Percentiles rank a stretch among this genome's conserved stretches.
These are phyloP conservation scores for Saguinus midas DNA, from an alignment of 2,113 vertebrate species.

Conservation along the genomic window DNA sequence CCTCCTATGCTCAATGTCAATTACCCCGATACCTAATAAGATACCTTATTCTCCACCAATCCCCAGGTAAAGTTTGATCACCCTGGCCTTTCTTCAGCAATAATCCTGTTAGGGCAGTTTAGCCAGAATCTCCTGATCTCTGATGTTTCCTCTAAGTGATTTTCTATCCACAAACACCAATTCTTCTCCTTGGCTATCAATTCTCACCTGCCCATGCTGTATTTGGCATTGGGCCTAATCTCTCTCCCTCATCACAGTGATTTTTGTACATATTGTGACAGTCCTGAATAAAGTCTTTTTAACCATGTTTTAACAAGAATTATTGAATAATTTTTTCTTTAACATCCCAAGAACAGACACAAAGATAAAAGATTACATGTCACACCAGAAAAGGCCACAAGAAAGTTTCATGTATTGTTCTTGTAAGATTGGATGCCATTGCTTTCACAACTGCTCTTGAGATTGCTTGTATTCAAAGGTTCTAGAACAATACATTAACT, in stretches of 20 bases:
- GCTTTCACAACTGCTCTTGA: neutral
- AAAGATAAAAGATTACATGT: neutral
- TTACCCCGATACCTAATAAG: neutral
- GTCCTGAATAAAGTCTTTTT: neutral
- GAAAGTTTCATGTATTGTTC: neutral
- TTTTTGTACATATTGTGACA: neutral
- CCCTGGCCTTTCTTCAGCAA: neutral
- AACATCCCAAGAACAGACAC: neutral
- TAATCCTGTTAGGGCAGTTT: neutral
- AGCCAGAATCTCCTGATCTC: neutral
- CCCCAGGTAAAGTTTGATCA: no score
- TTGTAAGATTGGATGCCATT: neutral
- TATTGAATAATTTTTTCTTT: no score
- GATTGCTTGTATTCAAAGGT: neutral
- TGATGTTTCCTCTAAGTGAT: no score
- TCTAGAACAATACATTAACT: neutral
- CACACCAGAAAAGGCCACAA: neutral
- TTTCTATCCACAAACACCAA: neutral
- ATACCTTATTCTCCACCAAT: neutral
- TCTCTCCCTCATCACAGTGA: neutral
- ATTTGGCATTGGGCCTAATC: neutral
- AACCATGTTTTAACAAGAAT: neutral
- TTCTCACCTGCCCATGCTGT: neutral
- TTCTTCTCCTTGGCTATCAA: neutral
- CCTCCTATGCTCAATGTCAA: no score